Evolutionary conservation across 2,888 invertebrate species (phyloP), one percentile per base, ranked within the genome.

Genomic region (Meiosimyza decipiens): DNA sequence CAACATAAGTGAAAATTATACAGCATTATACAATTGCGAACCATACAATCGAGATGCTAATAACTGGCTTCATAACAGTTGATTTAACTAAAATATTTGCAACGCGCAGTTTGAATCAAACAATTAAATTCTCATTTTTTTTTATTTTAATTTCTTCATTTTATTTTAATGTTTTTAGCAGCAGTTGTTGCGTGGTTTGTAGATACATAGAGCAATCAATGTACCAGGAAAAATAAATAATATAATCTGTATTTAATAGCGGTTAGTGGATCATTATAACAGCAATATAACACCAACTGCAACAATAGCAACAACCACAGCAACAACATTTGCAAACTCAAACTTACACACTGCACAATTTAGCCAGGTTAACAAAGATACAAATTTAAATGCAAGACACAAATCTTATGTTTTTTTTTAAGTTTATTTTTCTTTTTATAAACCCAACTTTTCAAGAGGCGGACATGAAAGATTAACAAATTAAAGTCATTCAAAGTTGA

Each of bases 391-490:
- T 12, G 6, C 40, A 40, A 40, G 40, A 40, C 40, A 40, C 9
- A 40, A 40, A 40, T 40, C 9, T 40, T 28, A 4, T 22, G 1
- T 22, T 2, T 22, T 22, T 22, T 22, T 22, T 22, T 22, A 22
- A 22, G 2, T 22, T 22, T 22, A 3, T 28, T 28, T 28, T 40
- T 40, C 4, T 9, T 40, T 40, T 40, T 40, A 9, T 40, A 40
- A 7, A 40, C 40, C 40, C 6, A 55, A 55, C 18, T 57, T 18
- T 16, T 63, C 54, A 16, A 70, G 62, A 71, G 63, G 63, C 71
- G 68, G 68, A 69, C 68, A 50, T 69, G 51, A 22, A 59, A 50
- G 60, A 69, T 59, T 59, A 50, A 57, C 68, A 49, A 69, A 69
- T 50, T 18, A 47, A 69, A 59, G 28, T 59, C 57, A 47, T 47